Conservation (phyloP, 23 tunicate species). For the Phallusia fumigata region DNA sequence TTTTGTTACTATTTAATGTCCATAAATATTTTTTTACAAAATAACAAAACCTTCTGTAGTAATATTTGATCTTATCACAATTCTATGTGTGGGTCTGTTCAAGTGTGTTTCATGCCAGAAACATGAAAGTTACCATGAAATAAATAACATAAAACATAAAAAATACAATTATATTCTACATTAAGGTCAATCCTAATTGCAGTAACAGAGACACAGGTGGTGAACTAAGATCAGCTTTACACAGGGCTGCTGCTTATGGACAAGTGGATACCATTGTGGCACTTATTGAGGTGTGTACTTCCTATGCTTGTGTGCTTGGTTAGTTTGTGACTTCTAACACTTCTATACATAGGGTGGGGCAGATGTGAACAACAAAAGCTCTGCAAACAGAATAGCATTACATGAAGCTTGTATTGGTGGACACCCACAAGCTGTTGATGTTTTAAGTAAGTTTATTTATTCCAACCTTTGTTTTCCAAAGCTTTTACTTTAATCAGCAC, state of each 20-base stretch:
- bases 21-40: no score
- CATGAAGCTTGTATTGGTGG: slow-evolving; percentile 80
- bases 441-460: slow-evolving; percentile 21
- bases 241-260: slow-evolving; percentile 74
- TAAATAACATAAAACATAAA: no score
- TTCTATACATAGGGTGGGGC: slow-evolving; percentile 41
- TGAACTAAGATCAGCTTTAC: slow-evolving; percentile 54
- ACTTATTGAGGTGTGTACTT: slow-evolving; percentile 20
- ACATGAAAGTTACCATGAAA: no score
- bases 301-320: no score
- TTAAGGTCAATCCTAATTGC: slow-evolving; percentile 47
- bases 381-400: slow-evolving; percentile 38
- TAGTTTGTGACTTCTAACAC: no score
- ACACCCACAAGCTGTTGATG: slow-evolving; percentile 43
- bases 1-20: no score
- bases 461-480: background rate
- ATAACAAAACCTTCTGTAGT: no score
- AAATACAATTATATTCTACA: background rate
- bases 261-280: slow-evolving; percentile 26
- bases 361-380: slow-evolving; percentile 37
- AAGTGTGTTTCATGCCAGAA: no score
- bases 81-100: no score
- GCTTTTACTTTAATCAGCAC: background rate
- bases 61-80: no score
- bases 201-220: slow-evolving; percentile 48